Evolutionary conservation across 2,888 invertebrate genomes (phyloP), one percentile per base, ranked within the genome.

Genomic region (Melanostoma mellinum): DNA sequence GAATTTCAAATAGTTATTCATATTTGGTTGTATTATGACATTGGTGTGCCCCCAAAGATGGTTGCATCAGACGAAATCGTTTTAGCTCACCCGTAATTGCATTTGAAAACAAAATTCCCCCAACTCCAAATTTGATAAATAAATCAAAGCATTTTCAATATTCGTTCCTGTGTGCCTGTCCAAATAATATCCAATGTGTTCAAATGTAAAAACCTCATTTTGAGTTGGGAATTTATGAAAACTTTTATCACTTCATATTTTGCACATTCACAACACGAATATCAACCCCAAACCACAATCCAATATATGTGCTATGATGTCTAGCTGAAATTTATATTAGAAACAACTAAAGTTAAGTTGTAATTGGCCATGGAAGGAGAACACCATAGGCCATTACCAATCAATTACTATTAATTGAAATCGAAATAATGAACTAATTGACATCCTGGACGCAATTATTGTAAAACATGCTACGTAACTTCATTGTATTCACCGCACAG

Each of bases 381-480:
- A 30, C 44, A 56, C 61, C 42, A 40, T n/a, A 48, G 44, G 36
- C 52, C 52, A 63, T 77, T 63, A 50, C 55, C 68, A 68, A 68
- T 77, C 81, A 82, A 82, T 82, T 69, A 52, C 40, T 42, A 68
- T 58, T 78, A 78, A 78, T 78, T 74, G 58, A 73, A 82, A 73
- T 56, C 44, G 61, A 77, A 73, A 82, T 77, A 78, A 73, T 58
- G 69, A 74, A 69, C 63, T 78, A 82, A 82, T 82, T 82, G 82
- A 74, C 82, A 82, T 82, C 77, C 77, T 73, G 73, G 3, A 38
- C 48, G 42, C n/a, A 50, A 50, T 50, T 50, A 73, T 42, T 82
- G 78, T 65, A 63, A 53, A 73, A 77, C 78, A 73, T 58, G 63
- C 32, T 42, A 10, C 53, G 68, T 42, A 76, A 65, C 38, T 81